phyloP scores from a whole-genome alignment of 2,113 vertebrate species.

The Nothobranchius kuhntae region DNA sequence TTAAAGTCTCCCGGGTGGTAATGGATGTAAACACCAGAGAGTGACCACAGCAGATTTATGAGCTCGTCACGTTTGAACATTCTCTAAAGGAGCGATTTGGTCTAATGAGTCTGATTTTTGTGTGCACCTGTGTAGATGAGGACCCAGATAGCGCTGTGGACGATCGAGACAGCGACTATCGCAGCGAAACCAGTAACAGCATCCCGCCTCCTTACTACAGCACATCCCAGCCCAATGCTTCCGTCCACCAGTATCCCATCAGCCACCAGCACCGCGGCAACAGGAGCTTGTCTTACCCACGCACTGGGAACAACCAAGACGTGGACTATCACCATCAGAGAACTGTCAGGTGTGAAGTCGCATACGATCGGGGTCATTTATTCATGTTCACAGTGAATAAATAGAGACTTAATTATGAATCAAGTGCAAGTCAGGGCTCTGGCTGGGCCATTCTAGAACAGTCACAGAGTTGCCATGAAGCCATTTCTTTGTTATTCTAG shows the following conservation, averaged over 20 bases:
- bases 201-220: conserved; percentile 93
- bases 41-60: conserved; percentile 32
- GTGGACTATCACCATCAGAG: conserved; percentile 85
- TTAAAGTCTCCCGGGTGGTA: conserved; percentile 35
- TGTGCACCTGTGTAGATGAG: conserved; percentile 78
- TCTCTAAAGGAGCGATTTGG: conserved; percentile 40
- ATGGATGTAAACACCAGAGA: conserved; percentile 49
- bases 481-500: too few species aligned
- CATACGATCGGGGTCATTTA: background rate
- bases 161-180: conserved; percentile 96
- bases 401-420: too few species aligned
- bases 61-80: conserved; percentile 26
- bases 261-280: conserved; percentile 86
- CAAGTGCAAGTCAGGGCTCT: too few species aligned
- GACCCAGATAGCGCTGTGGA: conserved; percentile 96
- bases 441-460: too few species aligned
- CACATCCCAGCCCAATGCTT: conserved; percentile 95
- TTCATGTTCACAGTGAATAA: too few species aligned
- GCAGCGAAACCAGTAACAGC: conserved; percentile 98
- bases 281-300: conserved; percentile 83
- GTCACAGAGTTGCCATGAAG: too few species aligned
- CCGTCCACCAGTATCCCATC: conserved; percentile 95
- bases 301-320: conserved; percentile 83
- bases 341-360: conserved; percentile 83
- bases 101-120: background rate